These are phyloP conservation scores for Ephestia elutella DNA, from an alignment of 1,140 invertebrate species.

Conservation along the genomic window DNA sequence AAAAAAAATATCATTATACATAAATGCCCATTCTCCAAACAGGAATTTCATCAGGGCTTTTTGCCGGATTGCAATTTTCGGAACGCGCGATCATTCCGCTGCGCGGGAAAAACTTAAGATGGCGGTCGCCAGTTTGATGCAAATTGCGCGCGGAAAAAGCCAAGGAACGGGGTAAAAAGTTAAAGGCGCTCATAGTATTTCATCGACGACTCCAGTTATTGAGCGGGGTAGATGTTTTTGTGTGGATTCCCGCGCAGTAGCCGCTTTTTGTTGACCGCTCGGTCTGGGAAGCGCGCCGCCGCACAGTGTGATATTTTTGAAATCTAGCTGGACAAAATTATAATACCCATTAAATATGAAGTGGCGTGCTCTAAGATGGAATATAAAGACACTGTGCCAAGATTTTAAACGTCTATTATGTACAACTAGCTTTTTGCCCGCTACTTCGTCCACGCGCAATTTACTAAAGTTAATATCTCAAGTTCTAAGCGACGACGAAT, in stretches of 20 bases:
- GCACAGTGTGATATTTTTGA: no score
- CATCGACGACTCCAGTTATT: constrained; percentile 62
- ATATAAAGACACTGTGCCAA: no score
- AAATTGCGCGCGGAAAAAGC: constrained; percentile 58
- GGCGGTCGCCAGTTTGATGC: constrained; percentile 45
- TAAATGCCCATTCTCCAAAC: constrained; percentile 49
- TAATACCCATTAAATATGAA: no score
- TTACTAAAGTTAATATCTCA: no score
- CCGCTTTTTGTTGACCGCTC: constrained; percentile 44
- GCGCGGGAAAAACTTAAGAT: constrained; percentile 59
- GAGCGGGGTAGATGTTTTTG: constrained; percentile 57
- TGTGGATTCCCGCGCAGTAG: constrained; percentile 47
- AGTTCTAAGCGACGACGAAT: no score
- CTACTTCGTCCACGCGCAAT: no score
- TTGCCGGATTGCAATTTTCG: constrained; percentile 46
- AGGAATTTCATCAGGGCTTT: constrained; percentile 48
- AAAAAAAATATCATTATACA: constrained; percentile 49
- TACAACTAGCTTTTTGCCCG: no score
- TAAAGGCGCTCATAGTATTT: constrained; percentile 67
- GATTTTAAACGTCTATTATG: no score
- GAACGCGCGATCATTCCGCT: constrained; percentile 41
- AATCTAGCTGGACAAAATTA: no score
- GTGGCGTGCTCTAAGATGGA: no score
- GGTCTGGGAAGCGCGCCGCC: constrained; percentile 54
- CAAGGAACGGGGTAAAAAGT: constrained; percentile 43